A percentile compares a stretch with the other conserved stretches of the same genome.
phyloP scores from a whole-genome alignment of 2,888 invertebrate genomes.

The Bruchidius siliquastri region DNA sequence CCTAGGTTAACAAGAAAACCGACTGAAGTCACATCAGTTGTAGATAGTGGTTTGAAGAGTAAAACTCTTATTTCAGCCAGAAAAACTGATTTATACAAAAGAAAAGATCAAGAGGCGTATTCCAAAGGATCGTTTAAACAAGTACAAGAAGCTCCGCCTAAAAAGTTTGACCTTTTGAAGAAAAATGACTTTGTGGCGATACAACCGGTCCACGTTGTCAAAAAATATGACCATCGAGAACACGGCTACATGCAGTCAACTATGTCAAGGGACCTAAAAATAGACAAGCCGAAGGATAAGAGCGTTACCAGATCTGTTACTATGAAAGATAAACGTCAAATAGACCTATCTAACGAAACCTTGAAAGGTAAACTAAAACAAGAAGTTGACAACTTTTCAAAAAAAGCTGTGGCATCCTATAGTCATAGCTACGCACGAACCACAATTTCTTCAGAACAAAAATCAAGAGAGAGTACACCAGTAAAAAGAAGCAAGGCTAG shows the following conservation, averaged over 20 bases:
- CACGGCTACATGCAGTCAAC: conserved; percentile 60
- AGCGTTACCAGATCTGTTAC: conserved; percentile 9
- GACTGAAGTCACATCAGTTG: background rate
- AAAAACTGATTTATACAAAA: background rate
- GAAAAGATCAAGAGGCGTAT: background rate
- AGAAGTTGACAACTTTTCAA: conserved; percentile 3
- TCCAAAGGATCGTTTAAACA: background rate
- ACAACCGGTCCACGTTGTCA: conserved; percentile 20
- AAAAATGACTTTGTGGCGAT: conserved; percentile 11
- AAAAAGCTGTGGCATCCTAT: conserved; percentile 10
- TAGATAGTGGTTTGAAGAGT: background rate
- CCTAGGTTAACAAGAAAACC: background rate
- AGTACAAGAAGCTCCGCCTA: conserved; percentile 10
- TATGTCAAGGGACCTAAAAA: conserved; percentile 54
- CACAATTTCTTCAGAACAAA: conserved; percentile 30
- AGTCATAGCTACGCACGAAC: conserved; percentile 27
- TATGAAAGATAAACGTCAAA: conserved; percentile 38
- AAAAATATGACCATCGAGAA: conserved; percentile 35
- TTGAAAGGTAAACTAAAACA: conserved; percentile 24
- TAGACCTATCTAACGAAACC: conserved; percentile 37
- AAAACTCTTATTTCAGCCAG: background rate
- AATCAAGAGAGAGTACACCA: conserved; percentile 26
- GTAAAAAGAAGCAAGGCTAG: conserved; percentile 8
- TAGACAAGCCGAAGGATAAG: conserved; percentile 38
- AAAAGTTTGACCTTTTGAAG: conserved; percentile 20